Percentiles rank a stretch among this genome's conserved stretches.
Evolutionary conservation across 2,113 vertebrate genomes (phyloP).

Genomic region (Serilophus lunatus): DNA sequence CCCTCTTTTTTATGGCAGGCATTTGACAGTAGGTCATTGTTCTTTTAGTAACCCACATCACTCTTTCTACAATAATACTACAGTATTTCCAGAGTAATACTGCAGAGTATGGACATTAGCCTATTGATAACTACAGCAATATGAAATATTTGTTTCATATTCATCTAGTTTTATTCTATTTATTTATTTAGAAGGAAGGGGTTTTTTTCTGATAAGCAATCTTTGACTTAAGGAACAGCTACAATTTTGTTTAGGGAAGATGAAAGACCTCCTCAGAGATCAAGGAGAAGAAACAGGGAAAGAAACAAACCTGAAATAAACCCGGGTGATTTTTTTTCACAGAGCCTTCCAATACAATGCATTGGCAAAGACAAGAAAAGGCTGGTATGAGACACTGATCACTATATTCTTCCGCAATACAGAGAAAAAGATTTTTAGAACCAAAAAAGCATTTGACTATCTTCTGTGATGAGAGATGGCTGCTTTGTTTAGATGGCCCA

Average conservation of each 20-base stretch:
- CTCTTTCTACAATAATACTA: conserved; percentile 52
- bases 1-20: conserved; percentile 7
- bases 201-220: conserved; percentile 51
- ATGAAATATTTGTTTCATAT: conserved; percentile 2
- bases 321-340: conserved; percentile 32
- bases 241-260: conserved; percentile 60
- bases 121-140: conserved; percentile 18
- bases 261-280: conserved; percentile 67
- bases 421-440: neutral
- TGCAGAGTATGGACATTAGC: neutral
- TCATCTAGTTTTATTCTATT: neutral
- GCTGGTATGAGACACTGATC: neutral
- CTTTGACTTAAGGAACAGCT: conserved; percentile 40
- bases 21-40: conserved; percentile 44
- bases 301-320: conserved; percentile 35
- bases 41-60: conserved; percentile 35
- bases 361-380: neutral
- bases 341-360: neutral
- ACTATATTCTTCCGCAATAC: neutral
- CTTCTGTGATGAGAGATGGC: neutral
- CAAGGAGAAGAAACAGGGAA: conserved; percentile 44
- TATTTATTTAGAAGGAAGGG: conserved; percentile 21
- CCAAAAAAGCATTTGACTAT: neutral
- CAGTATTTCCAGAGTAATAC: conserved; percentile 27
- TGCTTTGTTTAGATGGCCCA: conserved; percentile 35